Evolutionary conservation across 2,113 vertebrate genomes (phyloP).

Genomic region (Neopipo cinnamomea): DNA sequence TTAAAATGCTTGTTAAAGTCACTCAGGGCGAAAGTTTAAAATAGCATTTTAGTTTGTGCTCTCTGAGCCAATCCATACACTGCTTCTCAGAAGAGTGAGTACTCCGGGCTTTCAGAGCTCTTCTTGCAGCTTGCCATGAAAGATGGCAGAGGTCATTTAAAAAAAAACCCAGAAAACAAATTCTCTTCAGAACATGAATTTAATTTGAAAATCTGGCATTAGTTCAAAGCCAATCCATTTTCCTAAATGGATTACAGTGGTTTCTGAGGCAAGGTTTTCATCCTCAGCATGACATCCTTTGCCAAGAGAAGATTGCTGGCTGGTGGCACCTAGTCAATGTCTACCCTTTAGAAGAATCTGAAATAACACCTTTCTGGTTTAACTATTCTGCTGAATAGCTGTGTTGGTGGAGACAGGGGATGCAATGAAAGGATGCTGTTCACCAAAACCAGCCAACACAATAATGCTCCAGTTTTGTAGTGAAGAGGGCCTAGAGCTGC

Average conservation of each 20-base stretch:
- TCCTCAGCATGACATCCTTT: neutral
- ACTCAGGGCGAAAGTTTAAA: conserved; percentile 14
- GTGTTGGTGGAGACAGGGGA: neutral
- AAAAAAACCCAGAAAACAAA: neutral
- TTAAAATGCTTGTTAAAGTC: neutral
- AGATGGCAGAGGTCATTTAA: neutral
- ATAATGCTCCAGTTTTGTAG: neutral
- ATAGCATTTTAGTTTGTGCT: neutral
- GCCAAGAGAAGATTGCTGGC: neutral
- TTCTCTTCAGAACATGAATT: neutral
- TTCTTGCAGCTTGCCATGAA: neutral
- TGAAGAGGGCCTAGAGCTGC: neutral
- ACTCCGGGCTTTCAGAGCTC: neutral
- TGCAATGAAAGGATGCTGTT: neutral
- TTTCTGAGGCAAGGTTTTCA: conserved; percentile 31
- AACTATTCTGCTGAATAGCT: neutral
- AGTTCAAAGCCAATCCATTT: conserved; percentile 17
- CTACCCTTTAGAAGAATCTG: neutral
- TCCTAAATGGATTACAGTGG: conserved; percentile 20
- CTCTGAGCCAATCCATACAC: neutral
- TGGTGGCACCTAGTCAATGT: neutral
- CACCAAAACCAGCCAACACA: neutral
- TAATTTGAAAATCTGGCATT: conserved; percentile 10
- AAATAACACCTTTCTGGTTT: neutral
- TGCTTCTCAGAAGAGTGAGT: neutral